phyloP scores from a whole-genome alignment of 2,113 vertebrate genomes.

The Dipodomys stephensi region DNA sequence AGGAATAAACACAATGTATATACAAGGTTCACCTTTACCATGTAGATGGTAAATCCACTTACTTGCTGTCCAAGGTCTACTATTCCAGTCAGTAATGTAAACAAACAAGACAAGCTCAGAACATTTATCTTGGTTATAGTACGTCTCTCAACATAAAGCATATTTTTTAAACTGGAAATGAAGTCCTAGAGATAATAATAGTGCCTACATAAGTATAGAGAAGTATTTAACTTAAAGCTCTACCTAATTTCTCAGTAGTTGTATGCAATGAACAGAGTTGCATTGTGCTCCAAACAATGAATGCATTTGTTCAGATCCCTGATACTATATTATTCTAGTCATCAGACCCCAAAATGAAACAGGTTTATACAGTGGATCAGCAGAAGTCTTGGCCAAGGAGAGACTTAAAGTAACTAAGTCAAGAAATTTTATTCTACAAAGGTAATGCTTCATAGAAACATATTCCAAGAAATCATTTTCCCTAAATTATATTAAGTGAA shows the following conservation, averaged over 20 bases:
- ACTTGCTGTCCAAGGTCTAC: background rate
- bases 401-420: background rate
- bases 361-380: background rate
- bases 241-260: background rate
- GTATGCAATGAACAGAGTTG: background rate
- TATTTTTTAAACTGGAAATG: slow-evolving; percentile 4
- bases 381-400: background rate
- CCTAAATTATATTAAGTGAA: background rate
- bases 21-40: background rate
- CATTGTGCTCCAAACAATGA: background rate
- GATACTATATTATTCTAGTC: background rate
- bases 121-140: background rate
- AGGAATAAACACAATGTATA: slow-evolving; percentile 5
- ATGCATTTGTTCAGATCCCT: background rate
- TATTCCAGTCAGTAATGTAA: background rate
- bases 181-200: background rate
- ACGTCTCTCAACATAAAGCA: background rate
- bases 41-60: background rate
- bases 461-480: background rate
- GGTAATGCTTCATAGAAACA: background rate
- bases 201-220: background rate
- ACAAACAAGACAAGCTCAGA: slow-evolving; percentile 12
- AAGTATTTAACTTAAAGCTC: background rate
- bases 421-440: background rate
- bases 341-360: background rate